A percentile compares a stretch with the other conserved stretches of the same genome.
Evolutionary conservation across 1,140 invertebrate genomes (phyloP).

Genomic region (Lutraria rhynchaena): DNA sequence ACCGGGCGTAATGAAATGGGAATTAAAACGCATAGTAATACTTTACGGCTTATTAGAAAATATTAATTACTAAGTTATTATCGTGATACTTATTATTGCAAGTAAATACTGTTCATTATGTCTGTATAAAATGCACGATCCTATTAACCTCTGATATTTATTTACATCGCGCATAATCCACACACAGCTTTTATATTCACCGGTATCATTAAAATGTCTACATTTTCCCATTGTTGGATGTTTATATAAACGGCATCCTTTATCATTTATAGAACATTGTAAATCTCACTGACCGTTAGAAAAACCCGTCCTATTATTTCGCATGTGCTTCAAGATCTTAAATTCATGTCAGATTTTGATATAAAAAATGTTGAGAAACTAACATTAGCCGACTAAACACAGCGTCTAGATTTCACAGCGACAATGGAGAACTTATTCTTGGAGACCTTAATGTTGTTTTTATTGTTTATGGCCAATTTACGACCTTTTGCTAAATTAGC

Average conservation of each 20-base stretch:
- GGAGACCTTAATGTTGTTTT: slow-evolving; percentile 52
- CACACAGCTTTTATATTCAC: slow-evolving; percentile 11
- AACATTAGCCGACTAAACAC: slow-evolving; percentile 36
- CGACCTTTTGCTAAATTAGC: slow-evolving; percentile 52
- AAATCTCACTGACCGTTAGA: slow-evolving; percentile 29
- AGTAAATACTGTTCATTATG: too few relatives aligned
- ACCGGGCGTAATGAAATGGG: too few relatives aligned
- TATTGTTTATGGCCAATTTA: slow-evolving; percentile 61
- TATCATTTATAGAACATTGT: slow-evolving; percentile 43
- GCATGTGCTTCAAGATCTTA: slow-evolving; percentile 17
- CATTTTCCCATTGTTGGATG: slow-evolving; percentile 21
- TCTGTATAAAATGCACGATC: slow-evolving; percentile 16
- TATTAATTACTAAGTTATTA: too few relatives aligned
- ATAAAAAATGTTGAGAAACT: slow-evolving; percentile 31
- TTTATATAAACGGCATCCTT: slow-evolving; percentile 29
- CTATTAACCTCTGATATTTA: slow-evolving; percentile 16
- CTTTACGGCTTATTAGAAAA: too few relatives aligned
- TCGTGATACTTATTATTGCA: too few relatives aligned
- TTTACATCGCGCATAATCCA: neutral
- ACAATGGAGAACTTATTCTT: slow-evolving; percentile 47
- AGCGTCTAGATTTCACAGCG: neutral
- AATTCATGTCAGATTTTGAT: slow-evolving; percentile 7
- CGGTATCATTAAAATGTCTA: slow-evolving; percentile 36
- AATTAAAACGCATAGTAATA: too few relatives aligned
- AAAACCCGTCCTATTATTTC: slow-evolving; percentile 11